Conservation (phyloP, 1,140 invertebrate genomes). For the Drosophila ananassae region DNA sequence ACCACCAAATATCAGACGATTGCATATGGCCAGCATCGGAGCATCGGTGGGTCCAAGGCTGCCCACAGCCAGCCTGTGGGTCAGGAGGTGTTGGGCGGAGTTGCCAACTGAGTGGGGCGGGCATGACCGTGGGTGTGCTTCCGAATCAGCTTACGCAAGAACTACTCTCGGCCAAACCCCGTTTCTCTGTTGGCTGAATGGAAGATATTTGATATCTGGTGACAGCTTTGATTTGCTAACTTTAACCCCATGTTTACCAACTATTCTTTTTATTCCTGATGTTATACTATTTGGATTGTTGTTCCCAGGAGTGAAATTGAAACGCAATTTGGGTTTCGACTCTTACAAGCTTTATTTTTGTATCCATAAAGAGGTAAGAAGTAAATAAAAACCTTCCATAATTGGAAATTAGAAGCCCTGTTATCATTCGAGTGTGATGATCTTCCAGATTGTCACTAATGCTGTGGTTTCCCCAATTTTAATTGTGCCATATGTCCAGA, state of each 20-base stretch:
- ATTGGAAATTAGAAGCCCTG: too few species aligned
- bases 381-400: background rate
- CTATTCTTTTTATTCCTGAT: slow-evolving; percentile 2
- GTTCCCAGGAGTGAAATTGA: background rate
- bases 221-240: slow-evolving; percentile 38
- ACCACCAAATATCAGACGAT: slow-evolving; percentile 78
- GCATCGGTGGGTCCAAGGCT: slow-evolving; percentile 13
- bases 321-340: background rate
- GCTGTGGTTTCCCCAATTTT: background rate
- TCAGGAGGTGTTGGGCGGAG: slow-evolving; percentile 12
- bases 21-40: slow-evolving; percentile 57
- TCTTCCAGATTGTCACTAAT: background rate
- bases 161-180: slow-evolving; percentile 11
- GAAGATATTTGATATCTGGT: slow-evolving; percentile 33
- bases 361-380: background rate
- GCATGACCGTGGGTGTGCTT: slow-evolving; percentile 10
- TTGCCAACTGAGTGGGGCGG: background rate
- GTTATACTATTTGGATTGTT: slow-evolving; percentile 18
- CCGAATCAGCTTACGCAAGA: slow-evolving; percentile 49
- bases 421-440: background rate
- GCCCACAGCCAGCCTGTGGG: slow-evolving; percentile 4
- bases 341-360: background rate
- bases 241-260: slow-evolving; percentile 11
- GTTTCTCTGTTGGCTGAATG: slow-evolving; percentile 26
- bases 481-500: slow-evolving; percentile 5